Conservation (phyloP, 2,888 invertebrate genomes). For the Clusia tigrina region DNA sequence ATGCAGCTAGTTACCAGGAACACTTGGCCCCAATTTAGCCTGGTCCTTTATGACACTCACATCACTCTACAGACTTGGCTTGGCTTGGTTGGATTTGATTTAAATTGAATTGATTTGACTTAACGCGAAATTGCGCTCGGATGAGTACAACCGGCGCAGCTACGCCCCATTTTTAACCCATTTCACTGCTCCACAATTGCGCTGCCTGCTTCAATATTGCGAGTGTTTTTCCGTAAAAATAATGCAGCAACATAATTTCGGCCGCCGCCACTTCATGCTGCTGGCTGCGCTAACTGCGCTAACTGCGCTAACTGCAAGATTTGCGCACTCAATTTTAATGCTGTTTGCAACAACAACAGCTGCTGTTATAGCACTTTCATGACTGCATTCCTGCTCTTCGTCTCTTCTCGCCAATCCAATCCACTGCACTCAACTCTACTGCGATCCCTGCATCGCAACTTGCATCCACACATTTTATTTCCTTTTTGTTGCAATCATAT, state of each 20-base stretch:
- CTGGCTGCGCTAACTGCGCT: neutral
- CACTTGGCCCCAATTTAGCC: no score
- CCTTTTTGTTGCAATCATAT: neutral
- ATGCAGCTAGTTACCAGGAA: no score
- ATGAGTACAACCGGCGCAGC: neutral
- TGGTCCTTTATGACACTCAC: no score
- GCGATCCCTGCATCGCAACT: no score
- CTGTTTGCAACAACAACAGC: neutral
- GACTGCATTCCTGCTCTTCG: no score
- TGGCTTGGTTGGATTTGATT: no score
- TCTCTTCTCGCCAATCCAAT: no score
- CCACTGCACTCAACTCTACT: no score
- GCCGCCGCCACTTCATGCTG: neutral
- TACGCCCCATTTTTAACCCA: neutral
- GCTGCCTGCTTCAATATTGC: neutral
- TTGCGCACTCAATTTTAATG: neutral
- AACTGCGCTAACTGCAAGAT: neutral
- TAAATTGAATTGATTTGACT: no score
- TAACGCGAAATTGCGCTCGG: no score
- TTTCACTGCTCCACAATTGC: neutral
- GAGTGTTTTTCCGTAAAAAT: neutral
- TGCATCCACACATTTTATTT: neutral
- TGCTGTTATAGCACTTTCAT: no score
- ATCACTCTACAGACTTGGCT: no score
- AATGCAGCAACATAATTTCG: neutral